Evolutionary conservation across 1,140 invertebrate genomes (phyloP).

Genomic region (Panagrolaimus sp.): DNA sequence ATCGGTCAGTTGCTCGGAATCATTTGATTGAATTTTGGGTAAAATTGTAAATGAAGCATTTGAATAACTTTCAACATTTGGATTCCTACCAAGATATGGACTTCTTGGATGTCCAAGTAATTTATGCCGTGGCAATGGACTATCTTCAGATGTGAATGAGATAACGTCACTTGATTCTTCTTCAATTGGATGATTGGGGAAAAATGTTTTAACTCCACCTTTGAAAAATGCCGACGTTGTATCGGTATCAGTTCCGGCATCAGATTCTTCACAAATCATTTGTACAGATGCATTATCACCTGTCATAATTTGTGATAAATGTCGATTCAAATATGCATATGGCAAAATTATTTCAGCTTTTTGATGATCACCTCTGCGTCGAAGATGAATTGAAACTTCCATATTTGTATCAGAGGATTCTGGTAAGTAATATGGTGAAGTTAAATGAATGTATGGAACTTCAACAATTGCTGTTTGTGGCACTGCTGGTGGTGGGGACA

Average conservation of each 20-base stretch:
- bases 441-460: constrained; percentile 10
- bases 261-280: constrained; percentile 51
- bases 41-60: background rate
- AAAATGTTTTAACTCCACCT: background rate
- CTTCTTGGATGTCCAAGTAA: background rate
- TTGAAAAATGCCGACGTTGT: constrained; percentile 26
- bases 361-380: constrained; percentile 23
- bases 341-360: constrained; percentile 17
- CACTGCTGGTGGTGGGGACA: background rate
- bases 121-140: background rate
- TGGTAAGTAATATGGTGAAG: background rate
- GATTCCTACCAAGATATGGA: background rate
- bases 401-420: constrained; percentile 15
- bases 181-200: background rate
- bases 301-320: constrained; percentile 27
- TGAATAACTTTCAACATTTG: background rate
- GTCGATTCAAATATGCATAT: constrained; percentile 12
- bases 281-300: constrained; percentile 40
- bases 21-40: background rate
- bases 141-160: background rate
- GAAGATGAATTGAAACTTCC: constrained; percentile 29
- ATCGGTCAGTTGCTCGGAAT: background rate
- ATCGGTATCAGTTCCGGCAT: constrained; percentile 34
- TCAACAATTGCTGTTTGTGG: constrained; percentile 6
- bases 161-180: constrained; percentile 13